A percentile compares a stretch with the other conserved stretches of the same genome.
Evolutionary conservation across 2,888 invertebrate genomes (phyloP).

Genomic region (Aphrophora alni): DNA sequence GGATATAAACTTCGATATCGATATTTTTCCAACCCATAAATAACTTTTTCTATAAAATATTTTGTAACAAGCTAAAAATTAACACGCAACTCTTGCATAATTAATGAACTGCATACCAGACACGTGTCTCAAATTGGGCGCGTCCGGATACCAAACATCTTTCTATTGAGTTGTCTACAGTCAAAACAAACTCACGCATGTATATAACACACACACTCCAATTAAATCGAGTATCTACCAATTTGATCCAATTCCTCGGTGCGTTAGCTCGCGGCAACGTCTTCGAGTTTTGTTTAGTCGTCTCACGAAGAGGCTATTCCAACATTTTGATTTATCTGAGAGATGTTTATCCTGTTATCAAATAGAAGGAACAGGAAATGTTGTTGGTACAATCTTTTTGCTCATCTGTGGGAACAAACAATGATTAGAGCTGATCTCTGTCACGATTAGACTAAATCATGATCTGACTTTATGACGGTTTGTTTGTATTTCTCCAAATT

Average conservation of each 20-base stretch:
- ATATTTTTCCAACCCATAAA: too few relatives aligned
- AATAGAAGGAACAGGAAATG: background rate
- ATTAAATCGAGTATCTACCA: background rate
- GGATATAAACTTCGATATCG: too few relatives aligned
- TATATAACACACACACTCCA: background rate
- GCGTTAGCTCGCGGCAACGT: background rate
- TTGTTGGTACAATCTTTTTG: background rate
- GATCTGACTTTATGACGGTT: background rate
- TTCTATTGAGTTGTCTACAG: background rate
- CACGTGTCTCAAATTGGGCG: background rate
- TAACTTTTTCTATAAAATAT: too few relatives aligned
- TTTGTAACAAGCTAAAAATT: too few relatives aligned
- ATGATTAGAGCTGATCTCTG: background rate
- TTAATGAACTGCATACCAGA: background rate
- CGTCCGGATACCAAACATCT: background rate
- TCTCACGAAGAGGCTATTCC: too few relatives aligned
- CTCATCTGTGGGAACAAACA: background rate
- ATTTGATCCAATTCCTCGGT: background rate
- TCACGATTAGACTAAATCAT: background rate
- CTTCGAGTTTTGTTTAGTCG: background rate
- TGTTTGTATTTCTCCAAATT: too few relatives aligned
- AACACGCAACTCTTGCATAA: background rate
- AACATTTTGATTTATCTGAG: background rate
- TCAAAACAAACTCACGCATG: background rate
- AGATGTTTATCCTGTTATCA: background rate